Percentiles rank a stretch among this genome's conserved stretches.
phyloP scores from a whole-genome alignment of 2,888 invertebrate genomes.

The Philonicus albiceps region DNA sequence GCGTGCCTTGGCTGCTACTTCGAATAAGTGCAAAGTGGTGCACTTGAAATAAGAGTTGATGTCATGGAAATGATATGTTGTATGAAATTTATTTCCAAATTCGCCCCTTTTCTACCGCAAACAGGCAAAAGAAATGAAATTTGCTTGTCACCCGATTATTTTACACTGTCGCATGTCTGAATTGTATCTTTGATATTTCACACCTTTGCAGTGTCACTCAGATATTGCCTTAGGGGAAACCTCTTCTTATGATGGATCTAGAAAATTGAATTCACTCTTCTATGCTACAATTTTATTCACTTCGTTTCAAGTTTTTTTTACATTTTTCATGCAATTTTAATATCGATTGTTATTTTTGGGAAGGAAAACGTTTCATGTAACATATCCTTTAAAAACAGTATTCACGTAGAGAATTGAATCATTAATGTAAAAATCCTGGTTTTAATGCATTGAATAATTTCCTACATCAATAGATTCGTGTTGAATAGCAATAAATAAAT shows the following conservation, averaged over 20 bases:
- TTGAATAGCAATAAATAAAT: neutral
- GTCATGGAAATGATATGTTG: conserved; percentile 17
- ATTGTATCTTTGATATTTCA: neutral
- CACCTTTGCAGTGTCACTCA: neutral
- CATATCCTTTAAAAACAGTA: neutral
- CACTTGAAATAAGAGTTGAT: conserved; percentile 17
- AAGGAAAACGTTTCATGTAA: neutral
- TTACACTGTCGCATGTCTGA: neutral
- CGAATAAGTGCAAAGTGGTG: conserved; percentile 13
- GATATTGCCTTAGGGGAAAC: neutral
- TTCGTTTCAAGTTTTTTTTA: neutral
- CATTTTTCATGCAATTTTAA: neutral
- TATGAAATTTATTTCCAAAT: neutral
- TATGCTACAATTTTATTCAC: neutral
- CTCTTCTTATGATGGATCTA: neutral
- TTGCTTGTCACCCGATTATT: neutral
- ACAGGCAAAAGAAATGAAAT: neutral
- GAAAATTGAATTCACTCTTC: neutral
- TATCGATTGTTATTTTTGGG: neutral
- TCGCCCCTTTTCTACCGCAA: neutral
- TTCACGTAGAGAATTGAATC: neutral
- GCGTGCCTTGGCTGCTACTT: neutral
- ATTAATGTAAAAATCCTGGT: neutral
- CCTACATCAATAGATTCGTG: neutral
- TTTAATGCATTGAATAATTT: neutral